Evolutionary conservation across 2,888 invertebrate species (phyloP), one percentile per base, ranked within the genome.

Genomic region (Boloria selene): DNA sequence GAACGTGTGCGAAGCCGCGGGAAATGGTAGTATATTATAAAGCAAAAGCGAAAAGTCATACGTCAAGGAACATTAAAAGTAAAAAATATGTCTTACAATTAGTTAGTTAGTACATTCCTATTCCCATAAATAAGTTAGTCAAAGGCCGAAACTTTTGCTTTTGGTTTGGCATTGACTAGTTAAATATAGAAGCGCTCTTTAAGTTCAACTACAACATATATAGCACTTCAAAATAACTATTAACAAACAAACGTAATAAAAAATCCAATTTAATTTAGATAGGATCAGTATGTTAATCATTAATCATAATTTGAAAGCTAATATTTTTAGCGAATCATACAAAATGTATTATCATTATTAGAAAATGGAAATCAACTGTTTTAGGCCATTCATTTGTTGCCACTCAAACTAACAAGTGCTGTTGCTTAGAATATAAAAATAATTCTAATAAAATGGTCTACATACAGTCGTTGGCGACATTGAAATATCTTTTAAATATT

Each of bases 291-390:
- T 55, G n/a, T 55, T 13, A n/a, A 22, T n/a, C n/a, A 4, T 7
- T 56, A 22, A 56, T 56, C 22, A 56, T 22, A 45, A 45, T 10
- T 14, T 45, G n/a, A 13, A 45, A 45, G 22, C n/a, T 45, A 56
- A 56, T 56, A 56, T 22, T 45, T 55, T 45, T 45, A 56, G 22
- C 22, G 22, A 44, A 45, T 18, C 5, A 22, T n/a, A 42, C 7
- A 22, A 45, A 56, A 22, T 45, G 56, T 45, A 56, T 56, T 56
- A 45, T 13, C n/a, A 2, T 18, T n/a, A 16, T 45, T 45, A 45
- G 22, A 44, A n/a, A 50, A 16, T 16, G 4, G 52, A 4, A 3
- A 26, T 14, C 7, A n/a, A n/a, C 7, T 7, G 14, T 16, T 26
- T 31, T 38, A 7, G 31, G 31, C 1, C 1, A 10, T 10, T 38